phyloP scores from a whole-genome alignment of 2,797 vertebrate genomes.

The Pseudochaenichthys georgianus region DNA sequence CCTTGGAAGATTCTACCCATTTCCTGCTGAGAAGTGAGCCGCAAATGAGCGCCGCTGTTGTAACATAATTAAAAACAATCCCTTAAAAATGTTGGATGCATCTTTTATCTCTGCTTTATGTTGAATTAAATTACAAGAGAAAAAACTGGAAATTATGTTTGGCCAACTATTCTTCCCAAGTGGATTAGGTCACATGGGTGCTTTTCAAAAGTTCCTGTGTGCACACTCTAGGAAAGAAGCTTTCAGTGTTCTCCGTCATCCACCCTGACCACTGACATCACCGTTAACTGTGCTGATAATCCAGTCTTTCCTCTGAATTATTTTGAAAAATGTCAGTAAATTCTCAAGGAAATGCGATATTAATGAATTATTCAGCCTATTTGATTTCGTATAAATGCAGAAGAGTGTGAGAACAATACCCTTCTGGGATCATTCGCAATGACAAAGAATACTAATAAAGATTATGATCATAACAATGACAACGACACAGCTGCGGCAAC shows the following conservation, averaged over 20 bases:
- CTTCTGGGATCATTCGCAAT: slow-evolving; percentile 5
- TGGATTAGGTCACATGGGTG: slow-evolving; percentile 24
- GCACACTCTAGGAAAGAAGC: slow-evolving; percentile 49
- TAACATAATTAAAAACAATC: slow-evolving; percentile 54
- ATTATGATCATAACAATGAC: slow-evolving; percentile 12
- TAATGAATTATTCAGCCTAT: slow-evolving; percentile 12
- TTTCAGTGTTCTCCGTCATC: slow-evolving; percentile 44
- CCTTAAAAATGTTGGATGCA: slow-evolving; percentile 31
- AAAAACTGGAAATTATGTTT: slow-evolving; percentile 15
- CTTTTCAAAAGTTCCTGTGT: slow-evolving; percentile 12
- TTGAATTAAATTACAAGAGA: slow-evolving; percentile 10
- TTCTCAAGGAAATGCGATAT: slow-evolving; percentile 1
- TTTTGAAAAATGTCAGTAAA: slow-evolving; percentile 18
- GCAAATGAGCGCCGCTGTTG: slow-evolving; percentile 49
- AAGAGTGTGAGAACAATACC: not conserved
- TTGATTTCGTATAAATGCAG: slow-evolving; percentile 1
- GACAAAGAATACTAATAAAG: slow-evolving; percentile 30
- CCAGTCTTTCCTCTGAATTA: slow-evolving; percentile 6
- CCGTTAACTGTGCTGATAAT: slow-evolving; percentile 33
- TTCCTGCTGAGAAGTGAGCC: slow-evolving; percentile 72
- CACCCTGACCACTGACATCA: slow-evolving; percentile 43
- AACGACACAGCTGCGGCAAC: slow-evolving; percentile 15
- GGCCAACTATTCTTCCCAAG: slow-evolving; percentile 11
- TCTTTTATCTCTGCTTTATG: slow-evolving; percentile 24
- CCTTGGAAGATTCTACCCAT: slow-evolving; percentile 62